Evolutionary conservation across 1,140 invertebrate genomes (phyloP).

Genomic region (Apolygus lucorum): DNA sequence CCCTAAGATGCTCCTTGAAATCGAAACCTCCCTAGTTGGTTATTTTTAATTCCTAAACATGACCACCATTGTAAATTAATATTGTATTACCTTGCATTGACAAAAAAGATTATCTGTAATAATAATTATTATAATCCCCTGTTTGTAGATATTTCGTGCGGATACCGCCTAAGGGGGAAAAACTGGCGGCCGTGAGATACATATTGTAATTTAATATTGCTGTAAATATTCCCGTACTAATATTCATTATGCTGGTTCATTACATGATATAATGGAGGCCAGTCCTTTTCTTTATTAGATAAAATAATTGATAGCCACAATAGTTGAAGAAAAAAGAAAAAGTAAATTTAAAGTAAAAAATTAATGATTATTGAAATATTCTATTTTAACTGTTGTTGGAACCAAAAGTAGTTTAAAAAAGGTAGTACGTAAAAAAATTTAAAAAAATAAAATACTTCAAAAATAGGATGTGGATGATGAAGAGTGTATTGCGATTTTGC

Average conservation of each 20-base stretch:
- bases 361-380: constrained; percentile 32
- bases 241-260: constrained; percentile 25
- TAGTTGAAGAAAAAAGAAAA: constrained; percentile 30
- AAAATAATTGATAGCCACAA: constrained; percentile 31
- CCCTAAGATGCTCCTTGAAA: too few species aligned
- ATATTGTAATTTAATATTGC: constrained; percentile 9
- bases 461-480: constrained; percentile 25
- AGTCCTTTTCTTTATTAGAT: constrained; percentile 30
- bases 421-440: constrained; percentile 20
- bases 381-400: constrained; percentile 34
- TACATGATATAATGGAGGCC: constrained; percentile 30
- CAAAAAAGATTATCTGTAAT: not conserved
- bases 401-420: constrained; percentile 31
- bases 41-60: not conserved
- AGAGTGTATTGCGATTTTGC: constrained; percentile 22
- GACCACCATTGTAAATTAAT: not conserved
- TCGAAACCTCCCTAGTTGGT: not conserved
- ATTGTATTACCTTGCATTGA: not conserved
- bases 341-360: constrained; percentile 24
- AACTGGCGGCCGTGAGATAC: constrained; percentile 15
- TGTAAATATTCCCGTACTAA: constrained; percentile 30
- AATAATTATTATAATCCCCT: constrained; percentile 4
- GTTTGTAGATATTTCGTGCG: constrained; percentile 22
- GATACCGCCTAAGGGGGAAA: constrained; percentile 5
- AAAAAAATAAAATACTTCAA: constrained; percentile 17